Evolutionary conservation across 2,888 invertebrate species (phyloP).

Genomic region (Aphidius colemani): DNA sequence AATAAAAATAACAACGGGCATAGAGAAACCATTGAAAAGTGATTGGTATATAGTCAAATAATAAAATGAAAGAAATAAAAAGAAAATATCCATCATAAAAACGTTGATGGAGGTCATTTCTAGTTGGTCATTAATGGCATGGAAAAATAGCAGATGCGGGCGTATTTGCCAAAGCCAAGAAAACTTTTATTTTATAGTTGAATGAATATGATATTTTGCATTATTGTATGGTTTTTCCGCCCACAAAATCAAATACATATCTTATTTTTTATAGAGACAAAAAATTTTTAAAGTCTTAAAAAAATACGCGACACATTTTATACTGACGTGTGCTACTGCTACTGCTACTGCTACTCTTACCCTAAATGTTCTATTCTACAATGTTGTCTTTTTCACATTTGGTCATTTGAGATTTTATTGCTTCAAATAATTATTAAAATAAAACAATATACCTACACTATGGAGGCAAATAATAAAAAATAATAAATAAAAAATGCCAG

Average conservation of each 20-base stretch:
- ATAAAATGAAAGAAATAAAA: conserved; percentile 40
- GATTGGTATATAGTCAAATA: conserved; percentile 17
- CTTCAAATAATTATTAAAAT: too few relatives aligned
- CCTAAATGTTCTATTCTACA: too few relatives aligned
- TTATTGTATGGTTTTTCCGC: too few relatives aligned
- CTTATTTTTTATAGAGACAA: background rate
- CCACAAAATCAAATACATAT: too few relatives aligned
- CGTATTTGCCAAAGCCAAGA: conserved; percentile 33
- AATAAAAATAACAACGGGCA: conserved; percentile 12
- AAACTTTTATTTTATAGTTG: conserved; percentile 43
- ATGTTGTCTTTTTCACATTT: too few relatives aligned
- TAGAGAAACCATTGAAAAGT: conserved; percentile 22
- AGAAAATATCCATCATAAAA: conserved; percentile 50
- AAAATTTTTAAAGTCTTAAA: too few relatives aligned
- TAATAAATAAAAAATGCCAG: too few relatives aligned
- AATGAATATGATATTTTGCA: background rate
- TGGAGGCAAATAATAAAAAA: too few relatives aligned
- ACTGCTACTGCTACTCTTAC: too few relatives aligned
- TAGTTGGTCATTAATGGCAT: conserved; percentile 53
- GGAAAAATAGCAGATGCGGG: conserved; percentile 49
- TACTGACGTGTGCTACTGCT: conserved; percentile 12
- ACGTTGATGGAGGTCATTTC: conserved; percentile 54
- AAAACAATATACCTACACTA: too few relatives aligned
- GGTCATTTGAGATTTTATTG: too few relatives aligned
- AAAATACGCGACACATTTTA: conserved; percentile 10